Evolutionary conservation across 1,140 invertebrate species (phyloP).

Genomic region (Drosophila orosa): DNA sequence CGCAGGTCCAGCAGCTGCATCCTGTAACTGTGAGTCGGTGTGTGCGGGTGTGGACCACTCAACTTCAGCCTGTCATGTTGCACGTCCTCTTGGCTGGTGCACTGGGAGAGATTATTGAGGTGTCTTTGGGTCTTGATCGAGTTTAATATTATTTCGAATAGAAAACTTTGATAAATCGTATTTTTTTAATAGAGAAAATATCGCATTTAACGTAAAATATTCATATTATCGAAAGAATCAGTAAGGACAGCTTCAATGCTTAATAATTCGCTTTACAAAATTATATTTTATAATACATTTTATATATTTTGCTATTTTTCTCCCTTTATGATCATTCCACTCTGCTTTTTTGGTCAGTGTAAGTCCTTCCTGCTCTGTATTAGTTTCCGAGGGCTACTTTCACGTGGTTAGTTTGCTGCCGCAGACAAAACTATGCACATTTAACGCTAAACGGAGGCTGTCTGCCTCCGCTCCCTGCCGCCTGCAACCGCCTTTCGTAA

Average conservation of each 20-base stretch:
- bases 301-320: too few species aligned
- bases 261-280: too few species aligned
- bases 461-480: constrained; percentile 30
- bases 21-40: constrained; percentile 10
- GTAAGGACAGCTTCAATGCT: too few species aligned
- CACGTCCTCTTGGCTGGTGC: constrained; percentile 44
- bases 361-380: constrained; percentile 36
- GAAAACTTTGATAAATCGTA: too few species aligned
- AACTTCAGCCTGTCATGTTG: constrained; percentile 75
- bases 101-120: constrained; percentile 3
- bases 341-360: not conserved
- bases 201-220: too few species aligned
- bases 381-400: constrained; percentile 66
- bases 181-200: too few species aligned
- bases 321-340: not conserved
- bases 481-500: constrained; percentile 44
- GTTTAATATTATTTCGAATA: too few species aligned
- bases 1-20: constrained; percentile 13
- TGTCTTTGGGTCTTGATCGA: not conserved
- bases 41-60: constrained; percentile 51
- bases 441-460: constrained; percentile 68
- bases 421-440: constrained; percentile 70
- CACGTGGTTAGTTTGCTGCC: constrained; percentile 72
- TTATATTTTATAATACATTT: too few species aligned
- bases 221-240: too few species aligned